Percentiles rank a stretch among this genome's conserved stretches.
These are phyloP conservation scores for Pelecanoides urinatrix DNA, from an alignment of 2,113 vertebrate species.

Conservation along the genomic window DNA sequence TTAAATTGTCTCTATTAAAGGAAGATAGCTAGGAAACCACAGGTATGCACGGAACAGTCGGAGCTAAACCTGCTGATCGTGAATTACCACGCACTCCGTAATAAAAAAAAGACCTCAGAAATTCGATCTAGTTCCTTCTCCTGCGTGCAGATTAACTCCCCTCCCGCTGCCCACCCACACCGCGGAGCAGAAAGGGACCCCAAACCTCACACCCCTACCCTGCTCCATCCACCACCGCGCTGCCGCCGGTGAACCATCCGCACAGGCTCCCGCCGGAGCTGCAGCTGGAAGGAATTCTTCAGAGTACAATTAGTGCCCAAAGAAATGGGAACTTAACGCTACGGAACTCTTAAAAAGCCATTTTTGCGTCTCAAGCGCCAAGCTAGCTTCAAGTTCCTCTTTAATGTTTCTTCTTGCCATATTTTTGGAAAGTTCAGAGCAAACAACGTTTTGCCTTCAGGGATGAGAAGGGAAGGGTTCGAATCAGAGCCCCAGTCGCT, in stretches of 20 bases:
- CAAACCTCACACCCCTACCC: background rate
- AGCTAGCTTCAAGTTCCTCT: constrained; percentile 6
- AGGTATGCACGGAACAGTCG: background rate
- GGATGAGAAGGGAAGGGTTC: background rate
- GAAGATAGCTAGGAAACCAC: background rate
- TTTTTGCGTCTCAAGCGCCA: background rate
- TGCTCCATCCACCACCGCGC: background rate
- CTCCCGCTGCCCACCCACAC: background rate
- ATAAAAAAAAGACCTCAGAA: background rate
- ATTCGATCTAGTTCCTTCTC: background rate
- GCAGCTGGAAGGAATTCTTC: background rate
- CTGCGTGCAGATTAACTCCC: background rate
- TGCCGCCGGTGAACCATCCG: background rate
- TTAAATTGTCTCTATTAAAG: background rate
- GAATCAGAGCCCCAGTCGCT: background rate
- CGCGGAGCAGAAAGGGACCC: background rate
- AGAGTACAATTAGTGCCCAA: background rate
- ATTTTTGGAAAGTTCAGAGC: background rate
- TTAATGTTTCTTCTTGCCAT: background rate
- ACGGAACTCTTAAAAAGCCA: background rate
- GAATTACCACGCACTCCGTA: background rate
- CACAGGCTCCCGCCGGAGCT: rapidly evolving
- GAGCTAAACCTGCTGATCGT: background rate
- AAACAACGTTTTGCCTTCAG: background rate
- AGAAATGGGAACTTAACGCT: background rate